A percentile compares a stretch with the other conserved stretches of the same genome.
phyloP scores from a whole-genome alignment of 2,888 invertebrate species.

The Eilema depressum region DNA sequence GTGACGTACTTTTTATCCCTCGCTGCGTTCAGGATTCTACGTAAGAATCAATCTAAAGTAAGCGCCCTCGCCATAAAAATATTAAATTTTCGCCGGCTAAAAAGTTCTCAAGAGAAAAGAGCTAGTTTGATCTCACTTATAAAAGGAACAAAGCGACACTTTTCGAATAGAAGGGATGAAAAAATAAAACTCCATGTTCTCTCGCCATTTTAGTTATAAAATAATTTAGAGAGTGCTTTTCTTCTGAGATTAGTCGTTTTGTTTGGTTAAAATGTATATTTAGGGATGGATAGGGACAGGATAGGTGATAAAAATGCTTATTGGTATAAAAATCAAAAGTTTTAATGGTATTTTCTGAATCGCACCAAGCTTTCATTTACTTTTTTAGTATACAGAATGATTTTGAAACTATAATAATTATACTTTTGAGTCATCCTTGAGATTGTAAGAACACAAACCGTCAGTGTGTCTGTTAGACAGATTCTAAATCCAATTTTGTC shows the following conservation, averaged over 20 bases:
- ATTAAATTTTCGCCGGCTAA: too few species aligned
- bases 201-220: too few species aligned
- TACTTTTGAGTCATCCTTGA: conserved; percentile 76
- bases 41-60: too few species aligned
- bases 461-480: conserved; percentile 73
- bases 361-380: conserved; percentile 87
- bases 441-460: conserved; percentile 73
- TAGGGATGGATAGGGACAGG: conserved; percentile 13
- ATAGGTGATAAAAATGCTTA: conserved; percentile 70
- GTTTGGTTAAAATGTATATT: background rate
- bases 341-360: conserved; percentile 88
- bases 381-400: conserved; percentile 86
- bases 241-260: too few species aligned
- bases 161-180: too few species aligned
- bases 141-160: too few species aligned
- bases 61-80: too few species aligned
- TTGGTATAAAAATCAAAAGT: conserved; percentile 88
- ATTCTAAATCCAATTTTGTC: conserved; percentile 81
- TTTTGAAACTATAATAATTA: conserved; percentile 82
- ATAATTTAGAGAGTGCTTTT: background rate
- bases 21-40: too few species aligned
- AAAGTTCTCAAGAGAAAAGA: too few species aligned
- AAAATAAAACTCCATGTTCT: too few species aligned
- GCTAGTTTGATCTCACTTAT: too few species aligned
- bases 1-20: too few species aligned